Base-by-base conservation (phyloP, 1,140 invertebrate genomes). In the Neoseiulus cucumeris region DNA sequence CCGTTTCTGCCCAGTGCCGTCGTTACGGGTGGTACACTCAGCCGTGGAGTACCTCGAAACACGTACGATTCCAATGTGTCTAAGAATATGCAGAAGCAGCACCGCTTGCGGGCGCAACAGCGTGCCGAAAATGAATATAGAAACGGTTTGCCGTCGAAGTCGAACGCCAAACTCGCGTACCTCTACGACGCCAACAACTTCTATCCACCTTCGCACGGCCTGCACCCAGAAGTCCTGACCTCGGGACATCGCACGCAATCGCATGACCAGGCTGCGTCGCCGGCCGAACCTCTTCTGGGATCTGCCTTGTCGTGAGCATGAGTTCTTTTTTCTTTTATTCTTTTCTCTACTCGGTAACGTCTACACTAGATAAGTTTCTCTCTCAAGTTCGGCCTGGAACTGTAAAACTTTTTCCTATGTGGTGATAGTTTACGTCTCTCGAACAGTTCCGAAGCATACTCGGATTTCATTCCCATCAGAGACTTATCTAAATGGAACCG, bases 161-260 rank as follows among this genome's bases (percentile, higher is more conserved):
- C 51, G 51, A 59, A 59, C 22, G 51, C 51, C 25, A 25, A 33
- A 33, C 51, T 59, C 14, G 51, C 51, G 22, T 59, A 59, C 51
- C 51, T 59, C 51, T 59, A 59, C 51, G 51, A 59, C 33, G 51
- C 51, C 51, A 59, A 59, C 51, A 59, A 59, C 51, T 59, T 18
- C 22, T 59, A 29, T 25, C 51, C 51, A 33, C 51, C 51, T 59
- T 17, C 51, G 22, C 51, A 59, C 51, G 51, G 51, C 22, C 25
- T 17, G 22, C 25, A 14, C 25, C 2, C 17, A 1, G 51, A 25
- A 1, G 33, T 59, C 14, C 14, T 14, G 14, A n/a, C n/a, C n/a
- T 2, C 22, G 17, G 51, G 51, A 59, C 45, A 28, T 7, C 18
- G 25, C 18, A 25, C 51, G 22, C 12, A 17, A 25, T 59, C 14